phyloP scores from a whole-genome alignment of 2,797 vertebrate genomes.

The Tragelaphus oryx region DNA sequence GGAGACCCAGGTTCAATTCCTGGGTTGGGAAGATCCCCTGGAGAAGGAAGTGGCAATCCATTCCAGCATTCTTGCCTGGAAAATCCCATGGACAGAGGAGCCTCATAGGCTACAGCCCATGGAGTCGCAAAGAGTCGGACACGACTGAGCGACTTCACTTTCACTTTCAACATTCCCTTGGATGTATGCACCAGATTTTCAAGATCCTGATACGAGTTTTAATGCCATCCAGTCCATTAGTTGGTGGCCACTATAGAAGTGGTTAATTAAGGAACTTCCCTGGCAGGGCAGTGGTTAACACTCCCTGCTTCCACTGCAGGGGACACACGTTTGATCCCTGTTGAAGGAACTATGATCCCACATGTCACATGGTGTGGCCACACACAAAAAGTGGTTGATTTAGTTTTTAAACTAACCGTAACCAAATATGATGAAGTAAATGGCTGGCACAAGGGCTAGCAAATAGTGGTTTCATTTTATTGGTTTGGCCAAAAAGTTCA shows the following conservation, averaged over 20 bases:
- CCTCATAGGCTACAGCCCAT: too few relatives aligned
- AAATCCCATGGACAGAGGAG: too few relatives aligned
- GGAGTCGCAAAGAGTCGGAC: too few relatives aligned
- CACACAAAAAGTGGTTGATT: background rate
- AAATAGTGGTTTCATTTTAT: background rate
- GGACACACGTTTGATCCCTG: background rate
- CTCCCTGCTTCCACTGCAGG: background rate
- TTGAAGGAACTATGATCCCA: background rate
- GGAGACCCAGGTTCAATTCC: too few relatives aligned
- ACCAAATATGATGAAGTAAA: background rate
- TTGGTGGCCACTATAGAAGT: background rate
- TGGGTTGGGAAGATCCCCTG: too few relatives aligned
- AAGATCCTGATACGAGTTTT: background rate
- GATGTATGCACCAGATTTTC: background rate
- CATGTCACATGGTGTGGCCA: background rate
- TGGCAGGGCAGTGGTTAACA: background rate
- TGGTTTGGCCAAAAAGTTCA: background rate
- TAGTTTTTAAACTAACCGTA: constrained; percentile 15
- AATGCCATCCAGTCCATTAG: background rate
- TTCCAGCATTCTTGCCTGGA: too few relatives aligned
- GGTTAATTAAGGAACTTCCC: background rate
- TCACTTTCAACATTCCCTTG: background rate
- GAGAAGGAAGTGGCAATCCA: too few relatives aligned
- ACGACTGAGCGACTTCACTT: too few relatives aligned
- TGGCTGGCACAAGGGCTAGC: background rate